Percentiles rank a stretch among this genome's conserved stretches.
Conservation (phyloP, 2,888 invertebrate species). For the Branchellion lobata region DNA sequence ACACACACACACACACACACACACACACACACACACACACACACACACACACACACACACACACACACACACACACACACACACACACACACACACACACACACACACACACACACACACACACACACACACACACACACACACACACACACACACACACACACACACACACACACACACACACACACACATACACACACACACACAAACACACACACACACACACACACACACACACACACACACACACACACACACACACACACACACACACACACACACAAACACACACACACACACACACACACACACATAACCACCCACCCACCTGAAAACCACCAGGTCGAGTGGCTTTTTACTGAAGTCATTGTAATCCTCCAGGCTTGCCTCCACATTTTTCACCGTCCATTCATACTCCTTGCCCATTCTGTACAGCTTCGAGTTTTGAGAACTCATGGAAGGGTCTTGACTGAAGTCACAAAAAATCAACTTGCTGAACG, state of each 20-base stretch:
- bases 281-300: neutral
- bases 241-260: neutral
- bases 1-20: too few species aligned
- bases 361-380: conserved; percentile 89
- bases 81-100: too few species aligned
- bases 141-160: too few species aligned
- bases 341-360: conserved; percentile 94
- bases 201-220: neutral
- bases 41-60: too few species aligned
- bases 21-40: too few species aligned
- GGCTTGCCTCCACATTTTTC: conserved; percentile 80
- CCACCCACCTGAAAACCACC: conserved; percentile 68
- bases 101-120: too few species aligned
- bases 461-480: conserved; percentile 4
- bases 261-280: neutral
- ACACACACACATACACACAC: too few species aligned
- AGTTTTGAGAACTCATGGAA: neutral
- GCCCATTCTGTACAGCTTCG: conserved; percentile 76
- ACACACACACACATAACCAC: too few species aligned
- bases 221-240: neutral
- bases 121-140: too few species aligned
- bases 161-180: too few species aligned
- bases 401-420: conserved; percentile 77
- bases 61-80: too few species aligned
- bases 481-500: conserved; percentile 29